Evolutionary conservation across 2,888 invertebrate species (phyloP).

Genomic region (Drosophila anomalata): DNA sequence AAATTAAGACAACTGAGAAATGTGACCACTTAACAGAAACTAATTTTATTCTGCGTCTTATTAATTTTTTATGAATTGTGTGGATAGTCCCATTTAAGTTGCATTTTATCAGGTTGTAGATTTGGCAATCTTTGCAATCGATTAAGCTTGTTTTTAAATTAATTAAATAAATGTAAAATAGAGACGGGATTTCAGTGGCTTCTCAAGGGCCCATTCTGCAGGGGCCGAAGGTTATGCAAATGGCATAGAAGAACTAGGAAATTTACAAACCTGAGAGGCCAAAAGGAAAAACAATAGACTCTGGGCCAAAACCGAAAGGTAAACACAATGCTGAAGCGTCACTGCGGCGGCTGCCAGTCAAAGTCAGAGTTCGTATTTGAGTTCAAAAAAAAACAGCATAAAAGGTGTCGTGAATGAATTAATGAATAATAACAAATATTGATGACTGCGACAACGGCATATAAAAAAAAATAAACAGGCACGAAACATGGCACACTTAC

Average conservation of each 20-base stretch:
- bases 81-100: constrained; percentile 3
- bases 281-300: constrained; percentile 24
- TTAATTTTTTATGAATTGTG: background rate
- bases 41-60: constrained; percentile 1
- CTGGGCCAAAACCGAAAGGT: constrained; percentile 15
- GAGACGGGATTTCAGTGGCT: constrained; percentile 10
- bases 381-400: constrained; percentile 40
- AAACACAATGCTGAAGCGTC: constrained; percentile 42
- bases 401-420: constrained; percentile 71
- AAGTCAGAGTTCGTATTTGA: constrained; percentile 47
- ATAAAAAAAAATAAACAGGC: background rate
- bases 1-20: constrained; percentile 1
- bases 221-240: constrained; percentile 60
- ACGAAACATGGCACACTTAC: constrained; percentile 42
- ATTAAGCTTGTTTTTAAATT: background rate
- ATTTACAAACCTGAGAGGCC: constrained; percentile 59
- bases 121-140: constrained; percentile 6
- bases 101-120: background rate
- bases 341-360: constrained; percentile 30
- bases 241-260: constrained; percentile 62
- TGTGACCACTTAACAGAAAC: constrained; percentile 5
- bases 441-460: constrained; percentile 40
- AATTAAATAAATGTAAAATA: constrained; percentile 1
- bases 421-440: constrained; percentile 57
- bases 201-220: constrained; percentile 36